Base-by-base conservation (phyloP, 1,140 invertebrate genomes). In the Schlechtendalia chinensis region DNA sequence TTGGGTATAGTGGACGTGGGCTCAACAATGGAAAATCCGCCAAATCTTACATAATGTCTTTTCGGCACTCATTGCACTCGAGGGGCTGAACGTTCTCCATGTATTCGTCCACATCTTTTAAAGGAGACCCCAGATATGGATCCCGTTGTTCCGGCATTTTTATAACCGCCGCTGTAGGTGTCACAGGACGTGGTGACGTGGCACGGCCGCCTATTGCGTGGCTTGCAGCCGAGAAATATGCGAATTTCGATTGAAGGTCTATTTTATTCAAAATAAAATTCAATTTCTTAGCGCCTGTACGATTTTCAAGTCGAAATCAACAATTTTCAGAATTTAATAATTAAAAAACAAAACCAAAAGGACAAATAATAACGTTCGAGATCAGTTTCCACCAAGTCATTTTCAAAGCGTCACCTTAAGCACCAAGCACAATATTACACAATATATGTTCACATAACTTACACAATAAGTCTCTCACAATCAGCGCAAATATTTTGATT, bases 391-490 rank as follows among this genome's bases (percentile, higher is more conserved):
- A 47, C n/a, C 32, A 32, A 19, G 19, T 19, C 27, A 67, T 53
- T n/a, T 53, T 71, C 27, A 54, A 72, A 72, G 69, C 69, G 69
- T 54, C 69, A 54, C 69, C 69, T 8, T 54, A 69, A 69, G 79
- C 79, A 71, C 50, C 79, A 81, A 81, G 65, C 79, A 69, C 79
- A 19, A 54, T 56, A 50, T 39, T 69, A 56, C 19, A 63, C 39
- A 80, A 54, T n/a, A 39, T n/a, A 75, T 67, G 1, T 14, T 12
- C n/a, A 22, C 39, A 53, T 22, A 82, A 94, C 93, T 95, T 94
- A 96, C 94, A 95, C 93, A 87, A 96, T 96, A 84, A 96, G 90
- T 85, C 94, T 91, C 87, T 96, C 94, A 88, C 95, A 97, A 84
- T 96, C 94, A 81, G 93, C 92, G 87, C 95, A 97, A 87, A 95